Conservation (phyloP, 2,113 vertebrate genomes). For the Xiphorhynchus elegans region DNA sequence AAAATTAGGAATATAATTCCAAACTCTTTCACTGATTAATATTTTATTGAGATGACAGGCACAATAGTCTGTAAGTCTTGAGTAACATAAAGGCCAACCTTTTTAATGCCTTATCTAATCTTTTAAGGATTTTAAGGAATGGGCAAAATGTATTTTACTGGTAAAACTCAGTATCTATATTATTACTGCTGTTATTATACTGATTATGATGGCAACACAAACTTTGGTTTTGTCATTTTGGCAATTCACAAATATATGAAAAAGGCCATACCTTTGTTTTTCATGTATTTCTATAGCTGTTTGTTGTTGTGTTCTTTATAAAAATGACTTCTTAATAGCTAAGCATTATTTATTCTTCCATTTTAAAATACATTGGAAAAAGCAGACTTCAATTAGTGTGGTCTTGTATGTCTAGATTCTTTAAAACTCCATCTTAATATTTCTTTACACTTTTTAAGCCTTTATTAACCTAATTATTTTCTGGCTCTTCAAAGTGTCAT, state of each 20-base stretch:
- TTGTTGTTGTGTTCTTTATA: not conserved
- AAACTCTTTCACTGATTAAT: not conserved
- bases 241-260: not conserved
- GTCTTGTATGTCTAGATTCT: not conserved
- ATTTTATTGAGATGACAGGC: not conserved
- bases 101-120: not conserved
- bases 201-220: not conserved
- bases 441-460: not conserved
- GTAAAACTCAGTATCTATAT: not conserved
- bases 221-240: not conserved
- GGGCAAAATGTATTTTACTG: not conserved
- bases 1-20: not conserved
- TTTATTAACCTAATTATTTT: not conserved
- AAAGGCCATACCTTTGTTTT: not conserved
- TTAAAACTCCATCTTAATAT: not conserved
- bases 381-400: not conserved
- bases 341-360: not conserved
- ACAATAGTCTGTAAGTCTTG: not conserved
- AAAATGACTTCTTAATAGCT: not conserved
- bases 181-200: not conserved
- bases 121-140: not conserved
- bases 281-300: not conserved
- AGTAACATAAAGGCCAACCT: not conserved
- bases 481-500: not conserved
- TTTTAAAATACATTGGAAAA: not conserved